phyloP scores from a whole-genome alignment of 2,888 invertebrate genomes.

The Drosophila mulleri region DNA sequence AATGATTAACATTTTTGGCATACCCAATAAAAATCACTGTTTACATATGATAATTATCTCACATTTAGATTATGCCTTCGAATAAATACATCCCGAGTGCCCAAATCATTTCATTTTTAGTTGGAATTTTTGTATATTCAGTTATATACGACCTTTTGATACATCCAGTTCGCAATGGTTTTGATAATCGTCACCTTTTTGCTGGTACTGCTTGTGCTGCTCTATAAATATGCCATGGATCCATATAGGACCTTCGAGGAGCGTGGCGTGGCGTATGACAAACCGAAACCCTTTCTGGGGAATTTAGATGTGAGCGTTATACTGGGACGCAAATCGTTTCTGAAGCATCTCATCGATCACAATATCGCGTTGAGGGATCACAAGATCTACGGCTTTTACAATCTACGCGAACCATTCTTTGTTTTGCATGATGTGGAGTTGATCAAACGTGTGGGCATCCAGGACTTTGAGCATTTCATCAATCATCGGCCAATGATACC shows the following conservation, averaged over 20 bases:
- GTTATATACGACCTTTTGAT: slow-evolving; percentile 4
- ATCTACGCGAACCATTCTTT: slow-evolving; percentile 83
- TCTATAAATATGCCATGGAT: slow-evolving; percentile 51
- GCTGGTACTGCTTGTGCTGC: slow-evolving; percentile 32
- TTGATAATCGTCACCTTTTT: slow-evolving; percentile 25
- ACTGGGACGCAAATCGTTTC: slow-evolving; percentile 38
- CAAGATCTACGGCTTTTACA: slow-evolving; percentile 85
- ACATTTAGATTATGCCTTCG: neutral
- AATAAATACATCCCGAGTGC: neutral
- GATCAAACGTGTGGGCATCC: slow-evolving; percentile 86
- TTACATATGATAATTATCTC: slow-evolving; percentile 6
- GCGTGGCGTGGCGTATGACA: slow-evolving; percentile 44
- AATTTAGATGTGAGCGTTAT: slow-evolving; percentile 42
- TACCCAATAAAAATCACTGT: slow-evolving; percentile 1
- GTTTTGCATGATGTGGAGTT: slow-evolving; percentile 86
- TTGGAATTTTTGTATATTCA: slow-evolving; percentile 17
- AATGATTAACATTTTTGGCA: neutral
- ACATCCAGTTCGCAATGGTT: slow-evolving; percentile 43
- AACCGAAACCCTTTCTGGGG: slow-evolving; percentile 57
- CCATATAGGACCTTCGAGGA: slow-evolving; percentile 45
- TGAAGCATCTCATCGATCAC: slow-evolving; percentile 41
- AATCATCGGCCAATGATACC: slow-evolving; percentile 82
- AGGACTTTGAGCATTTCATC: slow-evolving; percentile 87
- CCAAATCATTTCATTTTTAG: neutral
- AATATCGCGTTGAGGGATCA: slow-evolving; percentile 25